A percentile compares a stretch with the other conserved stretches of the same genome.
phyloP scores from a whole-genome alignment of 2,113 vertebrate genomes.

The Peromyscus californicus region DNA sequence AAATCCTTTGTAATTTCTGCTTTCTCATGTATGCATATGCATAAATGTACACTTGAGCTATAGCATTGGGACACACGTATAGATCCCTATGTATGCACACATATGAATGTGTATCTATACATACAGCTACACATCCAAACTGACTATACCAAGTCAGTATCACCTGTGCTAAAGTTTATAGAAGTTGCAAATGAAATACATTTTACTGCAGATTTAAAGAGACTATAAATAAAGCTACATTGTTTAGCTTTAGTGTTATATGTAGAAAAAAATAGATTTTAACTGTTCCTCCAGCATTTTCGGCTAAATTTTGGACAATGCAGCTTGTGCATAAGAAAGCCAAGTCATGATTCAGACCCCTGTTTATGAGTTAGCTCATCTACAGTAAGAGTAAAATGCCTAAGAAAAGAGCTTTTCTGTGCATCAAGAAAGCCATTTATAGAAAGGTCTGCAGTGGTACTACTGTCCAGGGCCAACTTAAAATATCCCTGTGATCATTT shows the following conservation, averaged over 20 bases:
- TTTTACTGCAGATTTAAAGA: background rate
- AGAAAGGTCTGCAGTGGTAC: background rate
- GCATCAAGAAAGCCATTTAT: background rate
- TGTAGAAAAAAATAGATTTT: background rate
- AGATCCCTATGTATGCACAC: background rate
- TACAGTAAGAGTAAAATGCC: slow-evolving; percentile 9
- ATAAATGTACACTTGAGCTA: background rate
- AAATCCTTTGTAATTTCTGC: background rate
- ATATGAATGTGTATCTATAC: background rate
- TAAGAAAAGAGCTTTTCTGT: background rate
- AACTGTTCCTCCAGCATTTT: background rate
- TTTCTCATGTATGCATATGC: background rate
- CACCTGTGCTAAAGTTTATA: background rate
- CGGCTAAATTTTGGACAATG: slow-evolving; percentile 66
- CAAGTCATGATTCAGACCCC: background rate
- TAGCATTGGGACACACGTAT: background rate
- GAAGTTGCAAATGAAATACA: background rate
- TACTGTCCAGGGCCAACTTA: background rate
- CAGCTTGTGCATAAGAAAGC: slow-evolving; percentile 22
- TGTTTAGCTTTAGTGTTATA: background rate
- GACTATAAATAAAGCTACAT: background rate
- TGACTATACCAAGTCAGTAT: background rate
- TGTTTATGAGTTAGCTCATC: slow-evolving; percentile 37
- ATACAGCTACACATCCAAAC: background rate
- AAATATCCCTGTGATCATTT: background rate